phyloP scores from a whole-genome alignment of 2,888 invertebrate species.

The Stramonita haemastoma region DNA sequence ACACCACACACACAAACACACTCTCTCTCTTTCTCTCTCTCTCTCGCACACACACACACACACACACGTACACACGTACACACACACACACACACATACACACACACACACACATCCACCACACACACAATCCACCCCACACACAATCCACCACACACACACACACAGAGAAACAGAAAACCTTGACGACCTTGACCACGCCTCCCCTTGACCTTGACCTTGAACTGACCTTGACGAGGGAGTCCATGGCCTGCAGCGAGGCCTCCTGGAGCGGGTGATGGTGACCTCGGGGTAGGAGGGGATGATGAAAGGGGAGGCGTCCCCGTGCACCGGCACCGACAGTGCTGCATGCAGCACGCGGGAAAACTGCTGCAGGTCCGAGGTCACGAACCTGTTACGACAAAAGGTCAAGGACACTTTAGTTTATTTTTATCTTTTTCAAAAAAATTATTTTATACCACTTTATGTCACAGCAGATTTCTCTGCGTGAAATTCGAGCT shows the following conservation, averaged over 20 bases:
- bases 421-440: too few species aligned
- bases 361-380: slow-evolving; percentile 89
- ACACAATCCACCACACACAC: too few species aligned
- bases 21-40: too few species aligned
- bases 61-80: too few species aligned
- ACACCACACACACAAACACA: too few species aligned
- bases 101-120: too few species aligned
- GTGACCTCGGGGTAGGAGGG: slow-evolving; percentile 85
- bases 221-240: slow-evolving; percentile 86
- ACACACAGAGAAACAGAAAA: neutral
- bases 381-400: slow-evolving; percentile 57
- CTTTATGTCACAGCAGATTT: too few species aligned
- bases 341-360: slow-evolving; percentile 82
- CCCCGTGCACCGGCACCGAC: slow-evolving; percentile 89
- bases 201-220: neutral
- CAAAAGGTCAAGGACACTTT: neutral
- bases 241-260: slow-evolving; percentile 90
- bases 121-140: too few species aligned
- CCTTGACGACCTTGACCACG: neutral
- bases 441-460: too few species aligned
- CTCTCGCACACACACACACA: too few species aligned
- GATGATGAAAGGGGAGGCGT: slow-evolving; percentile 88
- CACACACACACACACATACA: too few species aligned
- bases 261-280: slow-evolving; percentile 91
- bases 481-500: too few species aligned